Percentiles rank a stretch among this genome's conserved stretches.
phyloP scores from a whole-genome alignment of 2,888 invertebrate genomes.

The Eristalinus aeneus region DNA sequence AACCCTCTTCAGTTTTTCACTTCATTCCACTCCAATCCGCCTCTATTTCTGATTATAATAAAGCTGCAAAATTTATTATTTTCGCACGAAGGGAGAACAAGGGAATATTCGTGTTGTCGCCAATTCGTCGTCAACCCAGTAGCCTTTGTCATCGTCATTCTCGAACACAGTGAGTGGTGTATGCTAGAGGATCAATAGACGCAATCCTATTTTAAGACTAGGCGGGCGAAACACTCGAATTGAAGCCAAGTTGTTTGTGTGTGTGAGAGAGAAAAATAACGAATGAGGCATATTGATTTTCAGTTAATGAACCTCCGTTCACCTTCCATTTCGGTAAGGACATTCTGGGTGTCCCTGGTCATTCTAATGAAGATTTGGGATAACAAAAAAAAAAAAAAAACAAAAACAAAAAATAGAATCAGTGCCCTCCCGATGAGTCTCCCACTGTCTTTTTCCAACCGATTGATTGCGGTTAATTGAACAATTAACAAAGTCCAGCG shows the following conservation, averaged over 20 bases:
- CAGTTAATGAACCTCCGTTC: conserved; percentile 54
- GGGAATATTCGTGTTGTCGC: conserved; percentile 30
- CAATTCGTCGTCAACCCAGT: conserved; percentile 9
- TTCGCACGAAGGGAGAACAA: conserved; percentile 49
- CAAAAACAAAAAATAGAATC: background rate
- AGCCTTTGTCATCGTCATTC: conserved; percentile 11
- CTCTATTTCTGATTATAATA: conserved; percentile 40
- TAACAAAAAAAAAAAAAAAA: background rate
- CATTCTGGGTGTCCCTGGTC: conserved; percentile 14
- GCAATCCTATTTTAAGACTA: conserved; percentile 55
- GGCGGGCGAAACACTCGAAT: conserved; percentile 33
- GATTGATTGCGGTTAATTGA: conserved; percentile 65
- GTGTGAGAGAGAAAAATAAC: background rate
- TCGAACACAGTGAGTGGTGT: background rate
- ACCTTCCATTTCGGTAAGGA: background rate
- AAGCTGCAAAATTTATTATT: conserved; percentile 45
- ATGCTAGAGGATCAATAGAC: conserved; percentile 54
- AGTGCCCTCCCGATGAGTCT: background rate
- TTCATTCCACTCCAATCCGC: conserved; percentile 49
- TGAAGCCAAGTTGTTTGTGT: background rate
- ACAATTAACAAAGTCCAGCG: conserved; percentile 55
- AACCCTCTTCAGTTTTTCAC: conserved; percentile 24
- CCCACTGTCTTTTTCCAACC: conserved; percentile 45
- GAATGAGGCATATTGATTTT: conserved; percentile 54
- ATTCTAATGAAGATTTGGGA: background rate